These are phyloP conservation scores for Nothobranchius furzeri DNA, from an alignment of 2,113 vertebrate species.

Conservation along the genomic window DNA sequence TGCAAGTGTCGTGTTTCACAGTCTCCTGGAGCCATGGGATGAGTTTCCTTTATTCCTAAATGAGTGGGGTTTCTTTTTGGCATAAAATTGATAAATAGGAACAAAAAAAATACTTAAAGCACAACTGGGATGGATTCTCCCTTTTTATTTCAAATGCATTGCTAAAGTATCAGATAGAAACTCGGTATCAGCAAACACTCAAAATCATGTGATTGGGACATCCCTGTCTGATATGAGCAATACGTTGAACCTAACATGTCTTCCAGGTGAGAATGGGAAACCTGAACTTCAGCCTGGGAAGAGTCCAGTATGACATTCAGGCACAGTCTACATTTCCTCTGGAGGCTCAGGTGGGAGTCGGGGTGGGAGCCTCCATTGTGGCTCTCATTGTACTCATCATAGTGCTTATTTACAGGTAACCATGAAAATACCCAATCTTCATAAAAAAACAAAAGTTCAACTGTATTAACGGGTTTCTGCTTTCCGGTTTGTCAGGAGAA, in stretches of 20 bases:
- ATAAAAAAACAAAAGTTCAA: neutral
- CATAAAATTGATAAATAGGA: too few relatives aligned
- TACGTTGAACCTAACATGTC: neutral
- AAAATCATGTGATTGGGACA: too few relatives aligned
- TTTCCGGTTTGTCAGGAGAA: constrained; percentile 81
- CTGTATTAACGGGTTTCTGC: neutral
- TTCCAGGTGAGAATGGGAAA: constrained; percentile 94
- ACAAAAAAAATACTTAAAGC: too few relatives aligned
- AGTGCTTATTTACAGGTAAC: constrained; percentile 94
- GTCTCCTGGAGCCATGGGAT: too few relatives aligned
- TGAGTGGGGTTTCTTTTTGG: too few relatives aligned
- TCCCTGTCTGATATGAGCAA: too few relatives aligned
- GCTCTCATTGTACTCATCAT: constrained; percentile 93
- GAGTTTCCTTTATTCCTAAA: too few relatives aligned
- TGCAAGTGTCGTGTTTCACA: too few relatives aligned
- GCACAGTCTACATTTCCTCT: constrained; percentile 87
- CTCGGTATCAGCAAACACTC: too few relatives aligned
- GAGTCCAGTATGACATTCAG: constrained; percentile 91
- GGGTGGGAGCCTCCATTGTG: constrained; percentile 90
- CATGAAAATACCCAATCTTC: neutral
- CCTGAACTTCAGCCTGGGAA: constrained; percentile 88
- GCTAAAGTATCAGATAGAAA: too few relatives aligned
- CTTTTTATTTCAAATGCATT: too few relatives aligned
- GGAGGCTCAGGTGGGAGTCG: constrained; percentile 93
- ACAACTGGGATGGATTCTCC: too few relatives aligned